Evolutionary conservation across 2,888 invertebrate species (phyloP).

Genomic region (Drosophila ustulata): DNA sequence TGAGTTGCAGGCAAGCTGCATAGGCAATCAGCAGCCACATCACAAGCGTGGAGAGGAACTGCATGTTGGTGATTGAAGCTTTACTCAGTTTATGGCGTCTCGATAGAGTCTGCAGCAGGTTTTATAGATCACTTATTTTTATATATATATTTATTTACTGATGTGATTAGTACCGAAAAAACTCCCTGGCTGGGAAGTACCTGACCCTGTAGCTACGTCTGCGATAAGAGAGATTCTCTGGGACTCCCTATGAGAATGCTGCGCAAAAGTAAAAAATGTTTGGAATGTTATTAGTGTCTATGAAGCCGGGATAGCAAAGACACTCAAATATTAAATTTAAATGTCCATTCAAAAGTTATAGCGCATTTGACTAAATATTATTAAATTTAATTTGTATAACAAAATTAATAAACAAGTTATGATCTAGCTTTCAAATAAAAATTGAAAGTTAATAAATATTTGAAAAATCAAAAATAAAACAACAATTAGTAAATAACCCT

Average conservation of each 20-base stretch:
- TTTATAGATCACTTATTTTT: slow-evolving; percentile 19
- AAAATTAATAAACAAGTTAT: no score
- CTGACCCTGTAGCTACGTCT: background rate
- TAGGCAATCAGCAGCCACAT: slow-evolving; percentile 39
- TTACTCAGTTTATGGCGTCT: background rate
- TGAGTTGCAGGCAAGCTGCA: slow-evolving; percentile 29
- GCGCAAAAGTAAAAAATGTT: background rate
- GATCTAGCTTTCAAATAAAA: no score
- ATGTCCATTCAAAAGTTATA: no score
- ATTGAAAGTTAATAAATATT: no score
- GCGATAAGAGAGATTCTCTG: slow-evolving; percentile 16
- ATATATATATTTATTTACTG: background rate
- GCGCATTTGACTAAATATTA: no score
- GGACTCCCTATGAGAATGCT: slow-evolving; percentile 9
- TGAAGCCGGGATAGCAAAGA: background rate
- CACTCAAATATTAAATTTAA: no score
- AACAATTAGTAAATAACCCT: no score
- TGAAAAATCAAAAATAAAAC: no score
- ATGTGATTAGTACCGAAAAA: background rate
- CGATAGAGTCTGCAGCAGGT: background rate
- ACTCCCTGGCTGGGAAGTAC: slow-evolving; percentile 15
- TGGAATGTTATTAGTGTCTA: background rate
- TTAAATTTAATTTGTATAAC: no score
- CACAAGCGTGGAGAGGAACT: slow-evolving; percentile 38
- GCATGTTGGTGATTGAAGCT: slow-evolving; percentile 46